Percentiles rank a stretch among this genome's conserved stretches.
phyloP scores from a whole-genome alignment of 2,113 vertebrate genomes.

The Anser cygnoides region DNA sequence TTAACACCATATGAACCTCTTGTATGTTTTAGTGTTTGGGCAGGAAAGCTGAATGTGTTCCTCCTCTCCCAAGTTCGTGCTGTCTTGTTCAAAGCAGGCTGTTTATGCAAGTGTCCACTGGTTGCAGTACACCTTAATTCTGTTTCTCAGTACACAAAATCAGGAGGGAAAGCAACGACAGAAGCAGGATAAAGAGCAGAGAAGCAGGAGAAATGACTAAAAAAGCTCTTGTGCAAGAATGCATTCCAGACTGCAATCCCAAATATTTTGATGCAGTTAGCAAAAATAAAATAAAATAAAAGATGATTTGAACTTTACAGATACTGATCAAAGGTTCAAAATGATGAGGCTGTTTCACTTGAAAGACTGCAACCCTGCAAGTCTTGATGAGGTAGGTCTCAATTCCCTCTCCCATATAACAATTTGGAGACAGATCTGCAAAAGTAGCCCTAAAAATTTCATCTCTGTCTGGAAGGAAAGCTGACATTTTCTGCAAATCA shows the following conservation, averaged over 20 bases:
- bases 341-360: neutral
- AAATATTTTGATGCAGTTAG: neutral
- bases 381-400: neutral
- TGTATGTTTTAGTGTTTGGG: neutral
- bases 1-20: neutral
- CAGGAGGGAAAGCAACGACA: neutral
- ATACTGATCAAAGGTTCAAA: neutral
- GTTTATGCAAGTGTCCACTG: conserved; percentile 52
- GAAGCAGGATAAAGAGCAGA: neutral
- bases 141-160: conserved; percentile 6
- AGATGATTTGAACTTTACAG: neutral
- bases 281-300: neutral
- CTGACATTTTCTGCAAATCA: conserved; percentile 14
- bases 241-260: neutral
- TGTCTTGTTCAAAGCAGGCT: conserved; percentile 39
- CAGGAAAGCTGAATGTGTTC: neutral
- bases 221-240: neutral
- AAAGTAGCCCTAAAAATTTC: neutral
- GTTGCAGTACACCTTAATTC: conserved; percentile 53
- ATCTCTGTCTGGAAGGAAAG: neutral
- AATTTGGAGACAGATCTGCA: neutral
- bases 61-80: neutral
- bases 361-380: neutral
- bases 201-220: neutral
- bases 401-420: neutral